Percentiles rank a stretch among this genome's conserved stretches.
Conservation (phyloP, 2,113 vertebrate genomes). For the Meriones unguiculatus region DNA sequence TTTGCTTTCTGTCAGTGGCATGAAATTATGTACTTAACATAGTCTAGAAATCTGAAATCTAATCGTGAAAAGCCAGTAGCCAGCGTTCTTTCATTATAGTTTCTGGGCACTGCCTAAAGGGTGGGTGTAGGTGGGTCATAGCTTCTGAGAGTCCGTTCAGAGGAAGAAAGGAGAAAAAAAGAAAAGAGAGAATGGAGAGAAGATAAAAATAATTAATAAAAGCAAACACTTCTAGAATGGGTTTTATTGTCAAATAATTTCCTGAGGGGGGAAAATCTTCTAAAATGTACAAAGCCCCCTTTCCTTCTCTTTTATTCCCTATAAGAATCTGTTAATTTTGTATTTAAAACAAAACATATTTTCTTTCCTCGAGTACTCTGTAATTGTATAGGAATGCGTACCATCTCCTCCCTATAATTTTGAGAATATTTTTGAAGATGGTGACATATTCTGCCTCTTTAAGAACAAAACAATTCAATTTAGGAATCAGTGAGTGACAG, state of each 20-base stretch:
- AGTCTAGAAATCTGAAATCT: slow-evolving; percentile 54
- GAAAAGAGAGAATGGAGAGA: slow-evolving; percentile 27
- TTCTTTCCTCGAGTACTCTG: slow-evolving; percentile 58
- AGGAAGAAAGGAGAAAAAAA: slow-evolving; percentile 20
- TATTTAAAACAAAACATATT: slow-evolving; percentile 59
- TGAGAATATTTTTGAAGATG: slow-evolving; percentile 74
- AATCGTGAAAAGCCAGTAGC: not conserved
- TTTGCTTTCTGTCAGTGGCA: slow-evolving; percentile 29
- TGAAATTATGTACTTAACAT: not conserved
- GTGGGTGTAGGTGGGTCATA: not conserved
- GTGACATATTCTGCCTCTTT: slow-evolving; percentile 76
- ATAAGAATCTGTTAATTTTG: slow-evolving; percentile 46
- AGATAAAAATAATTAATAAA: slow-evolving; percentile 22
- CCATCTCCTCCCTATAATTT: slow-evolving; percentile 65
- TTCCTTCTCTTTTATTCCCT: not conserved
- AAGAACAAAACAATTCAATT: slow-evolving; percentile 79
- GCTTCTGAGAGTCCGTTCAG: not conserved
- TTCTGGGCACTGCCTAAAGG: not conserved
- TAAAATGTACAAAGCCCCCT: slow-evolving; percentile 14
- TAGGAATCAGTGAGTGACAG: slow-evolving; percentile 76
- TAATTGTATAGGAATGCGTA: slow-evolving; percentile 70
- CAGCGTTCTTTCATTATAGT: not conserved
- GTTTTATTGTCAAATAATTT: slow-evolving; percentile 46
- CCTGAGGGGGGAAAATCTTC: not conserved
- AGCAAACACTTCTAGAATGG: slow-evolving; percentile 24